A percentile compares a stretch with the other conserved stretches of the same genome.
These are phyloP conservation scores for Pheosia gnoma DNA, from an alignment of 2,888 invertebrate genomes.

Conservation along the genomic window DNA sequence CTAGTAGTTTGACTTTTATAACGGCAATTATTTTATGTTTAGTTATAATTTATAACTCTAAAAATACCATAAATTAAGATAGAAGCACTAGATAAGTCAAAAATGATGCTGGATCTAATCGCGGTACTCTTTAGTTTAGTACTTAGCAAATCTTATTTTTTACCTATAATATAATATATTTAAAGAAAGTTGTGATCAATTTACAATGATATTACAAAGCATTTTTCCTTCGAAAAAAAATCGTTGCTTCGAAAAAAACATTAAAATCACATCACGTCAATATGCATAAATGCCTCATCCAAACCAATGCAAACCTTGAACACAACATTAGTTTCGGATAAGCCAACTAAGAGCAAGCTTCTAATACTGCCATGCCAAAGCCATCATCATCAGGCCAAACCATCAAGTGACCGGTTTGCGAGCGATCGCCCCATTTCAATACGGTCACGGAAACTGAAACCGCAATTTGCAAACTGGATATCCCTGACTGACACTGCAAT, in stretches of 20 bases:
- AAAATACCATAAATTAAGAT: too few relatives aligned
- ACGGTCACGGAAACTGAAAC: neutral
- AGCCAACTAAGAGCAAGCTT: neutral
- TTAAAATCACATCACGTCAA: neutral
- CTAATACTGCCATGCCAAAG: neutral
- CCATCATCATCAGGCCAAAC: neutral
- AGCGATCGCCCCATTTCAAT: constrained; percentile 2
- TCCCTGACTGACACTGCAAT: constrained; percentile 24
- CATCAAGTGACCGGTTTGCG: neutral
- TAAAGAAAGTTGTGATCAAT: too few relatives aligned
- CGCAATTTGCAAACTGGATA: constrained; percentile 16
- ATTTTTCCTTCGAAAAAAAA: too few relatives aligned
- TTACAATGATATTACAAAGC: too few relatives aligned
- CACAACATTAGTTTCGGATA: neutral
- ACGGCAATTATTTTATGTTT: neutral
- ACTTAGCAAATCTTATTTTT: too few relatives aligned
- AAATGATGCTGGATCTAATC: too few relatives aligned
- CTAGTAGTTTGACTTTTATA: neutral
- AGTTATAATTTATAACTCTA: too few relatives aligned
- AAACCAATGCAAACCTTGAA: neutral
- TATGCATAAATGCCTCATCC: neutral
- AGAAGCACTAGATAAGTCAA: too few relatives aligned
- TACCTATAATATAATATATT: too few relatives aligned
- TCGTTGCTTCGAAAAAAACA: too few relatives aligned
- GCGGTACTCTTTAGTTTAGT: too few relatives aligned